Evolutionary conservation across 1,140 invertebrate species (phyloP).

Genomic region (Metopolophium dirhodum): DNA sequence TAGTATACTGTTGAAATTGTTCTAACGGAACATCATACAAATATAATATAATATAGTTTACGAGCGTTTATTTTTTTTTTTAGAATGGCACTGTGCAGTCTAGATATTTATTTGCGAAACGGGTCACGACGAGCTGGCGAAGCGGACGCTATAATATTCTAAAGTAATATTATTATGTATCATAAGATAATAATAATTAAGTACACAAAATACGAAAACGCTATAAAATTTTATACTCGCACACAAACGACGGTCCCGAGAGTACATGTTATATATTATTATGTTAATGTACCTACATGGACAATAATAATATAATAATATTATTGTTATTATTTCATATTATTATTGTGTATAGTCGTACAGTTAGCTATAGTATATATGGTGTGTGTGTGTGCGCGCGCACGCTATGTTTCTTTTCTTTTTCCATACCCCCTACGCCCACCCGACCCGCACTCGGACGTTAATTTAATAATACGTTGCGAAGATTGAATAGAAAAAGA

Average conservation of each 20-base stretch:
- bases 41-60: neutral
- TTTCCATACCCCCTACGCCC: neutral
- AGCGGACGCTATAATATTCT: neutral
- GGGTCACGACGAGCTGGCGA: slow-evolving; percentile 16
- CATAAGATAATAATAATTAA: neutral
- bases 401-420: slow-evolving; percentile 30
- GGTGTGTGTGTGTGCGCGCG: neutral
- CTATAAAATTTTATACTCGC: no score
- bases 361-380: neutral
- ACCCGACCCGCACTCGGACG: neutral
- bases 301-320: neutral
- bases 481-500: slow-evolving; percentile 4
- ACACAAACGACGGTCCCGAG: neutral
- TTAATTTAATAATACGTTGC: slow-evolving; percentile 43
- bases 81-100: neutral
- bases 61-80: neutral
- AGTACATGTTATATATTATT: neutral
- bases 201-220: neutral
- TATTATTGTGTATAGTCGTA: neutral
- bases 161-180: neutral
- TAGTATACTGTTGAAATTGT: neutral
- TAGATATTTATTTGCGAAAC: neutral
- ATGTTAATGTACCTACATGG: neutral
- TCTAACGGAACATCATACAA: neutral
- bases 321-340: neutral